A percentile compares a stretch with the other conserved stretches of the same genome.
phyloP scores from a whole-genome alignment of 2,797 vertebrate species.

The Sus cebifrons region DNA sequence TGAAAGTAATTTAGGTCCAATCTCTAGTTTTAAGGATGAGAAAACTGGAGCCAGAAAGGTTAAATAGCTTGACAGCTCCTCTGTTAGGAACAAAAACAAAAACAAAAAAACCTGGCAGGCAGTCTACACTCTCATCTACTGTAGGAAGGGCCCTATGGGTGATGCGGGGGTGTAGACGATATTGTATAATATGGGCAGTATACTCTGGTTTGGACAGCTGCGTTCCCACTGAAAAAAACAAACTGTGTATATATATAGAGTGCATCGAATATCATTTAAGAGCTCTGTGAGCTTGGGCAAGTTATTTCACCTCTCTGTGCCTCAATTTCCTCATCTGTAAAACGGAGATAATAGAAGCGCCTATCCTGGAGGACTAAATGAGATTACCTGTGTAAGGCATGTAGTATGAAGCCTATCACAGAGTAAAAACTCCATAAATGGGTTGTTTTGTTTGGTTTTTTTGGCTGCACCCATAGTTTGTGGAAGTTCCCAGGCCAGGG shows the following conservation, averaged over 20 bases:
- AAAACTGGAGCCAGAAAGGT: constrained; percentile 35
- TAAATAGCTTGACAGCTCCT: not conserved
- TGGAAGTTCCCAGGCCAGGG: too few species aligned
- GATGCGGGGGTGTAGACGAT: too few species aligned
- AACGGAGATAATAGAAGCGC: not conserved
- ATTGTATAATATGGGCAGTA: not conserved
- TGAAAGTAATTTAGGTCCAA: constrained; percentile 54
- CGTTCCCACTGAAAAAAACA: not conserved
- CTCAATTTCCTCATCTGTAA: constrained; percentile 19
- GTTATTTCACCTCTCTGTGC: not conserved
- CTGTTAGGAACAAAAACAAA: too few species aligned
- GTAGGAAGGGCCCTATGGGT: not conserved
- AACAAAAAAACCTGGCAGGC: not conserved
- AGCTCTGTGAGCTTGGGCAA: not conserved
- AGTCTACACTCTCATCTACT: not conserved
- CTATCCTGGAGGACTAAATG: not conserved
- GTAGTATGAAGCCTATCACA: not conserved
- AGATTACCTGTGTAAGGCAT: not conserved
- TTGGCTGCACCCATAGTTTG: too few species aligned
- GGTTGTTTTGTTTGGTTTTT: too few species aligned
- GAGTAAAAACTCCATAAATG: not conserved
- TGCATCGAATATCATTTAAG: not conserved
- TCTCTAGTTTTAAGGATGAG: constrained; percentile 53
- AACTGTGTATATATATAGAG: not conserved
- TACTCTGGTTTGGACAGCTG: not conserved